phyloP scores from a whole-genome alignment of 2,113 vertebrate genomes.

The Cinclus cinclus region DNA sequence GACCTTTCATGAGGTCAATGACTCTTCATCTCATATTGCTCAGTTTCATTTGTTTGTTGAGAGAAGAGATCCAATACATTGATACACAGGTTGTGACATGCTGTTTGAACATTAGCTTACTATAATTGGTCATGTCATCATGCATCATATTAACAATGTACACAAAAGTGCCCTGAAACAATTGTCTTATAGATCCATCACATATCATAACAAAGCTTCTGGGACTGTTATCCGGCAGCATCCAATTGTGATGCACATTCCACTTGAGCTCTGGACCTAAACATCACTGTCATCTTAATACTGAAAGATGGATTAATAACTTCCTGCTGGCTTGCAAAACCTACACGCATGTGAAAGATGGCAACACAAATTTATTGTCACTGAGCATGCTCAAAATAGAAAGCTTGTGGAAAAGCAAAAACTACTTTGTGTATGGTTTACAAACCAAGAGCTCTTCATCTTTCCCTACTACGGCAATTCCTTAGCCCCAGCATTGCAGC shows the following conservation, averaged over 20 bases:
- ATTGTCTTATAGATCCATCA: constrained; percentile 89
- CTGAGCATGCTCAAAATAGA: constrained; percentile 61
- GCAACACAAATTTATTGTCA: constrained; percentile 43
- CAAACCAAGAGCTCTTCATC: background rate
- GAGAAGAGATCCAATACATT: constrained; percentile 84
- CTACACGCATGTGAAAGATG: constrained; percentile 29
- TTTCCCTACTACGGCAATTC: background rate
- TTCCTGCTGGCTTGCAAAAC: constrained; percentile 67
- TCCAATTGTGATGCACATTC: constrained; percentile 72
- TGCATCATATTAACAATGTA: constrained; percentile 89
- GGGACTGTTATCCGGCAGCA: constrained; percentile 77
- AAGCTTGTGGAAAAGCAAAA: background rate
- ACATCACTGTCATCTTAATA: constrained; percentile 66
- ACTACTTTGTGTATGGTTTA: background rate
- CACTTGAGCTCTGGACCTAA: constrained; percentile 65
- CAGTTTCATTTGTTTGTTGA: constrained; percentile 83
- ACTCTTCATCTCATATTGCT: constrained; percentile 70
- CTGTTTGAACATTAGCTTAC: constrained; percentile 86
- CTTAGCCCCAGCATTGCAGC: background rate
- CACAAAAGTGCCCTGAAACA: constrained; percentile 88
- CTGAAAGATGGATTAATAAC: constrained; percentile 65
- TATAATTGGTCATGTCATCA: constrained; percentile 92
- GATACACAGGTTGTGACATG: constrained; percentile 94
- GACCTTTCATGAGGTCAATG: constrained; percentile 79
- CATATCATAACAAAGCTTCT: constrained; percentile 80